These are phyloP conservation scores for Drosophila neocordata DNA, from an alignment of 1,140 invertebrate species.

Conservation along the genomic window DNA sequence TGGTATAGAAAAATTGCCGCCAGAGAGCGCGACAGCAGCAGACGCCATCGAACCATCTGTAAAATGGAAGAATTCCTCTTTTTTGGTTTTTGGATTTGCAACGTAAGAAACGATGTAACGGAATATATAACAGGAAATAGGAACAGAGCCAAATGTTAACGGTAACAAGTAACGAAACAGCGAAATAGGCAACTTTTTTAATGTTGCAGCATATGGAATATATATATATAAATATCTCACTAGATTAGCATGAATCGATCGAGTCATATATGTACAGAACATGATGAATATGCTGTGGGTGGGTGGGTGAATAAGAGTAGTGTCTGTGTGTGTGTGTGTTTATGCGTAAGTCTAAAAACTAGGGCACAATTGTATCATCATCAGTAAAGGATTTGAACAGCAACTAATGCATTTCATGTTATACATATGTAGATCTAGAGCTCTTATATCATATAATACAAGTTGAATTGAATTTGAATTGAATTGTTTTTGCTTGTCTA, in stretches of 20 bases:
- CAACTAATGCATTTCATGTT: conserved; percentile 9
- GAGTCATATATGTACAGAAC: neutral
- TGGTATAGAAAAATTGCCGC: conserved; percentile 60
- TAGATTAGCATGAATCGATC: neutral
- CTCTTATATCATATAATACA: conserved; percentile 6
- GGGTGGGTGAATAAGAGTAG: neutral
- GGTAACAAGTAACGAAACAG: conserved; percentile 37
- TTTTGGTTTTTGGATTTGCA: conserved; percentile 58
- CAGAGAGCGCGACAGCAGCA: conserved; percentile 70
- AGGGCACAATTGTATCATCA: conserved; percentile 8
- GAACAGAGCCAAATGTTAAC: conserved; percentile 12
- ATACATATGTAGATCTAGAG: neutral
- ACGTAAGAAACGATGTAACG: conserved; percentile 39
- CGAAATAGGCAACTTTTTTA: conserved; percentile 30
- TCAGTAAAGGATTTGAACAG: conserved; percentile 4
- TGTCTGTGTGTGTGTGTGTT: neutral
- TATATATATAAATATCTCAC: neutral
- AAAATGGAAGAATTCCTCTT: conserved; percentile 74
- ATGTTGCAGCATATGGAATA: conserved; percentile 12
- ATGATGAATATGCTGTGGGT: conserved; percentile 1
- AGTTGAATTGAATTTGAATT: conserved; percentile 9
- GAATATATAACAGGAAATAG: conserved; percentile 1
- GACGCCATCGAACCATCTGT: conserved; percentile 72
- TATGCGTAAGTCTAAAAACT: neutral
- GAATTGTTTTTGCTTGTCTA: neutral